A percentile compares a stretch with the other conserved stretches of the same genome.
Evolutionary conservation across 2,888 invertebrate species (phyloP).

Genomic region (Cynaeus angustus): DNA sequence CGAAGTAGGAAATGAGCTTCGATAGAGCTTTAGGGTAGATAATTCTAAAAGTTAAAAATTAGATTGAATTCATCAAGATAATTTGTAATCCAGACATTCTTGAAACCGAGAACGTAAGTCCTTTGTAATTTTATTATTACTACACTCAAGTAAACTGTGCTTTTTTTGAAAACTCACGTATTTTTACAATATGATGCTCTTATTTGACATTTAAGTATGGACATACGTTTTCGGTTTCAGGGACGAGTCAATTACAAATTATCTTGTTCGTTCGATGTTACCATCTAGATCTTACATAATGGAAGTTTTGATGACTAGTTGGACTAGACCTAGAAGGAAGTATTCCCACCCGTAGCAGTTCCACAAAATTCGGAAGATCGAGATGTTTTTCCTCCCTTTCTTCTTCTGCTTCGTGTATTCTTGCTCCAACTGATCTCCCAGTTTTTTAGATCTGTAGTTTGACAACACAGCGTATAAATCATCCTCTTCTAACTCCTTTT

Average conservation of each 20-base stretch:
- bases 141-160: too few species aligned
- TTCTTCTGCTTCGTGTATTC: constrained; percentile 57
- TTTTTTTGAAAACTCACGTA: too few species aligned
- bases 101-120: too few species aligned
- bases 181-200: too few species aligned
- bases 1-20: constrained; percentile 57
- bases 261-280: too few species aligned
- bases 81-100: too few species aligned
- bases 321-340: constrained; percentile 34
- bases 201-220: too few species aligned
- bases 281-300: constrained; percentile 42
- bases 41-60: constrained; percentile 46
- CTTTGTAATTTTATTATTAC: too few species aligned
- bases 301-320: constrained; percentile 45
- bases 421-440: constrained; percentile 61
- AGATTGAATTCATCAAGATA: background rate
- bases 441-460: constrained; percentile 61
- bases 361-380: constrained; percentile 40
- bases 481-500: constrained; percentile 76
- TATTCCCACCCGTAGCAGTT: constrained; percentile 48
- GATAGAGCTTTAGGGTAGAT: constrained; percentile 51
- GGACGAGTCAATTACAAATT: too few species aligned
- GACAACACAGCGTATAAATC: constrained; percentile 75
- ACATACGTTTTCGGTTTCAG: too few species aligned
- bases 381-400: constrained; percentile 30